Evolutionary conservation across 2,888 invertebrate species (phyloP), one percentile per base, ranked within the genome.

Genomic region (Carabus problematicus): DNA sequence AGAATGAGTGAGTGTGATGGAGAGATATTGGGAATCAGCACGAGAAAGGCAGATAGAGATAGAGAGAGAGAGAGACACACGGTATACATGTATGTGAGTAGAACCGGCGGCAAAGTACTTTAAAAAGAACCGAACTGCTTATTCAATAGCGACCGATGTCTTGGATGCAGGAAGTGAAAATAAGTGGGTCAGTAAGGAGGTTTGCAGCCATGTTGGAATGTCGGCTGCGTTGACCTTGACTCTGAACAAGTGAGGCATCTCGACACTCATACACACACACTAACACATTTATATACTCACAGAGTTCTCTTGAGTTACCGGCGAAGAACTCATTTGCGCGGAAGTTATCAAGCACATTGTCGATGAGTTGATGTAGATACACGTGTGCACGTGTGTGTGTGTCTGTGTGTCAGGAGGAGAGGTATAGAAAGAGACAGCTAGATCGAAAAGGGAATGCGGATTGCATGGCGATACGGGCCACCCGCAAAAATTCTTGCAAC

Each of bases 91-190:
- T 29, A 6, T 29, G 2, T 29, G 29, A 29, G 29, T 29, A 29
- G 29, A 12, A 12, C 11, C n/a, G 45, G 45, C 45, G 45, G 12
- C 45, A 12, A 45, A 12, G 45, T 6, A 12, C 45, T 45, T 45
- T 45, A 12, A 45, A 45, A 45, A 45, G 45, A 45, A 45, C 45
- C 45, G 45, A 11, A 45, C 45, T 45, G 45, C 45, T 45, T 45
- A 45, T 12, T 45, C 14, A 45, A 45, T 12, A 45, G 45, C 29
- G 6, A 29, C 29, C 29, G 29, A 29, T 29, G 29, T 29, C 29
- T 29, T 29, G 29, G 29, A 29, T 47, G 47, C 61, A 61, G 61
- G 61, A 61, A 61, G 61, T 61, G 61, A 61, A 61, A 61, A 61
- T 47, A 61, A 61, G 45, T n/a, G 47, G 61, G 61, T 61, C 45